Conservation (phyloP, 2,113 vertebrate species). For the Fregetta grallaria region DNA sequence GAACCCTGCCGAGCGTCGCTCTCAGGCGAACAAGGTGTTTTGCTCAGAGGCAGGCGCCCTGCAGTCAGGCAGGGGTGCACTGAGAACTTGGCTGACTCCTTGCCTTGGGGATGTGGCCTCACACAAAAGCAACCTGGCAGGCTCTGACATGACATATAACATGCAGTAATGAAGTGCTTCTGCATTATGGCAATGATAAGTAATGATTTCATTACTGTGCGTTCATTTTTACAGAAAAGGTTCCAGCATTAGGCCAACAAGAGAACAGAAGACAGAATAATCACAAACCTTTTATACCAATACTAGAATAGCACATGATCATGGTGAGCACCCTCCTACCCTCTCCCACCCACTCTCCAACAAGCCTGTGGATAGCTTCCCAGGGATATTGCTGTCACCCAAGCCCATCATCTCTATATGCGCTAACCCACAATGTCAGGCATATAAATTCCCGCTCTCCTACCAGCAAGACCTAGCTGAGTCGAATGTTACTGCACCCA, state of each 20-base stretch:
- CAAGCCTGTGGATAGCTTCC: background rate
- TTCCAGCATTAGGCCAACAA: background rate
- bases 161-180: background rate
- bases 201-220: background rate
- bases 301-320: background rate
- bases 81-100: background rate
- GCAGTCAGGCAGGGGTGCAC: background rate
- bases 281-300: rapidly evolving
- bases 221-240: background rate
- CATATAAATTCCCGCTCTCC: background rate
- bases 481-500: background rate
- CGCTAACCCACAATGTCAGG: background rate
- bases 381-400: rapidly evolving
- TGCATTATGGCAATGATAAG: background rate
- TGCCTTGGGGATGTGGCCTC: background rate
- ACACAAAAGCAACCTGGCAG: background rate
- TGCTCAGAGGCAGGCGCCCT: background rate
- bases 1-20: background rate
- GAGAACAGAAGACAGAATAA: background rate
- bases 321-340: background rate
- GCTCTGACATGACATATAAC: background rate
- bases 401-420: background rate
- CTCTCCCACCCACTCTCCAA: background rate
- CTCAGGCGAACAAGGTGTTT: background rate
- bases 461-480: background rate